Conservation (phyloP, 2,113 vertebrate genomes). For the Myotis lucifugus region DNA sequence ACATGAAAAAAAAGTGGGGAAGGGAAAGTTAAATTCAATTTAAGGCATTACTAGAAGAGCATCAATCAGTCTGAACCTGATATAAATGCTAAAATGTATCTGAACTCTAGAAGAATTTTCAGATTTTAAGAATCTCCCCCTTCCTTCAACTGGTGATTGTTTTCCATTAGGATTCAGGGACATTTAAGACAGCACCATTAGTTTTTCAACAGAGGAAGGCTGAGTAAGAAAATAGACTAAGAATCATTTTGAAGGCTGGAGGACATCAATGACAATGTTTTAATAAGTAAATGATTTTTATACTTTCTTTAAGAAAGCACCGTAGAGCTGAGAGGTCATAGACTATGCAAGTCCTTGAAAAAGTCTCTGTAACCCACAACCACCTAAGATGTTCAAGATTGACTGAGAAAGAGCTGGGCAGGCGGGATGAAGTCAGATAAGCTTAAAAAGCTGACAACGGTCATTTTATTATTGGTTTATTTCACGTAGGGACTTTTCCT, state of each 20-base stretch:
- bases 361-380: neutral
- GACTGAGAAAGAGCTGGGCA: neutral
- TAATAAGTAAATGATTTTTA: neutral
- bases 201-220: neutral
- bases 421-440: neutral
- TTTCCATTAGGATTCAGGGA: neutral
- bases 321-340: neutral
- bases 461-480: neutral
- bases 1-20: neutral
- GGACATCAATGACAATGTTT: neutral
- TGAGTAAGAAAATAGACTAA: neutral
- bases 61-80: neutral
- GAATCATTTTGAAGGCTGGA: conserved; percentile 1
- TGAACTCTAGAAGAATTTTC: neutral
- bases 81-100: neutral
- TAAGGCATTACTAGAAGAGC: neutral
- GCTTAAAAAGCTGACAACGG: neutral
- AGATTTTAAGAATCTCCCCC: neutral
- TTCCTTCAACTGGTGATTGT: neutral
- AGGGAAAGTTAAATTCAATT: neutral
- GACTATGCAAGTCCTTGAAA: neutral
- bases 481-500: neutral
- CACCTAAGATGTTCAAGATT: neutral
- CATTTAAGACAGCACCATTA: neutral
- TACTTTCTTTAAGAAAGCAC: neutral